These are phyloP conservation scores for Heliconius melpomene DNA, from an alignment of 1,140 invertebrate species.

Conservation along the genomic window DNA sequence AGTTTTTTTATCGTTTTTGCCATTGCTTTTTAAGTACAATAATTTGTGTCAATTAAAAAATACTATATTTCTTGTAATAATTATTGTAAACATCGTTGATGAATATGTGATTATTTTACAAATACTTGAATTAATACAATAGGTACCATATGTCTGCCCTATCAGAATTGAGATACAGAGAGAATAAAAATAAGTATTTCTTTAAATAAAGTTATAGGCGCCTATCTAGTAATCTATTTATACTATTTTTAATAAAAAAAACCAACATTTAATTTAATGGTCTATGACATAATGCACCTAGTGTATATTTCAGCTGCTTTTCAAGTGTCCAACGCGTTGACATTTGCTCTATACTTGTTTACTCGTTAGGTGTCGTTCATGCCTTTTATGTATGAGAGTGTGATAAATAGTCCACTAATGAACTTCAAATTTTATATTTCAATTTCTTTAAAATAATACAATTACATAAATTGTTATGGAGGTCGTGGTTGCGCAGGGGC, in stretches of 20 bases:
- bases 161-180: too few relatives aligned
- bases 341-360: background rate
- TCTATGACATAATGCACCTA: too few relatives aligned
- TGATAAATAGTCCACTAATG: background rate
- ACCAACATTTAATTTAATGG: too few relatives aligned
- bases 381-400: background rate
- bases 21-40: background rate
- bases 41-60: background rate
- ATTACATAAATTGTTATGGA: too few relatives aligned
- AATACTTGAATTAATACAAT: background rate
- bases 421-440: too few relatives aligned
- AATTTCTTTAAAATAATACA: too few relatives aligned
- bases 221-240: too few relatives aligned
- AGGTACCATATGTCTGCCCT: too few relatives aligned
- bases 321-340: background rate
- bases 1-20: background rate
- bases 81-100: background rate
- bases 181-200: too few relatives aligned
- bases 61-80: background rate
- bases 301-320: constrained; percentile 3
- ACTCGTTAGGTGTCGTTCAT: background rate
- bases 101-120: background rate
- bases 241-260: too few relatives aligned
- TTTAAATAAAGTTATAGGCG: too few relatives aligned
- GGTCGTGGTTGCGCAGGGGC: background rate